Conservation (phyloP, 2,113 vertebrate species). For the Penelope pileata region DNA sequence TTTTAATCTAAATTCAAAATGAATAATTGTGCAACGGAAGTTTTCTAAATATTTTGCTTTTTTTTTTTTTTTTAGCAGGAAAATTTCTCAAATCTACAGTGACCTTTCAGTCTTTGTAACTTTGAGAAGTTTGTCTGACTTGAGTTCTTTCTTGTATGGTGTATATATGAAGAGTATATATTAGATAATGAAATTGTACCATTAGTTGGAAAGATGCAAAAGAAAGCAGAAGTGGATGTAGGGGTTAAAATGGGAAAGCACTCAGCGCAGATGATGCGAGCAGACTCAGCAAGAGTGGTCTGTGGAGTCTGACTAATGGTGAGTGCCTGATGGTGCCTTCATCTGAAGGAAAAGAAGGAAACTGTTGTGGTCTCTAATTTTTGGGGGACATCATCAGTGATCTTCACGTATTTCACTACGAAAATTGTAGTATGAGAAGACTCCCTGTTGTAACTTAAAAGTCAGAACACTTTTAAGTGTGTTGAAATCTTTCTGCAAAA, state of each 20-base stretch:
- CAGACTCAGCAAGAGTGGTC: not conserved
- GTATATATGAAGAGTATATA: rapidly evolving
- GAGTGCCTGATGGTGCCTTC: not conserved
- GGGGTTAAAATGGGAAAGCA: not conserved
- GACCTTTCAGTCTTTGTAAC: not conserved
- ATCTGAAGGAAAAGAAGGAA: not conserved
- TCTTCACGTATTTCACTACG: not conserved
- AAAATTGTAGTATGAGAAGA: not conserved
- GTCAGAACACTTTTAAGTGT: not conserved
- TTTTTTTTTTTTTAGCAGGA: not conserved
- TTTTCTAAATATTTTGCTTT: not conserved
- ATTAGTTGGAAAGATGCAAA: not conserved
- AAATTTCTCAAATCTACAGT: not conserved
- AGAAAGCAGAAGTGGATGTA: not conserved
- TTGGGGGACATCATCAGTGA: not conserved
- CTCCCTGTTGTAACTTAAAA: not conserved
- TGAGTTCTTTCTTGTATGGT: not conserved
- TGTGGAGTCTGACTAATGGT: not conserved
- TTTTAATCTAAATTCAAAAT: not conserved
- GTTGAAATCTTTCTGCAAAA: not conserved
- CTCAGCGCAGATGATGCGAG: not conserved
- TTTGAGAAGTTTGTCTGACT: not conserved
- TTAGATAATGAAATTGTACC: not conserved
- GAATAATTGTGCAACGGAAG: not conserved
- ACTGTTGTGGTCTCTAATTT: not conserved